Evolutionary conservation across 2,797 vertebrate genomes (phyloP), one percentile per base, ranked within the genome.

Genomic region (Coreius guichenoti): DNA sequence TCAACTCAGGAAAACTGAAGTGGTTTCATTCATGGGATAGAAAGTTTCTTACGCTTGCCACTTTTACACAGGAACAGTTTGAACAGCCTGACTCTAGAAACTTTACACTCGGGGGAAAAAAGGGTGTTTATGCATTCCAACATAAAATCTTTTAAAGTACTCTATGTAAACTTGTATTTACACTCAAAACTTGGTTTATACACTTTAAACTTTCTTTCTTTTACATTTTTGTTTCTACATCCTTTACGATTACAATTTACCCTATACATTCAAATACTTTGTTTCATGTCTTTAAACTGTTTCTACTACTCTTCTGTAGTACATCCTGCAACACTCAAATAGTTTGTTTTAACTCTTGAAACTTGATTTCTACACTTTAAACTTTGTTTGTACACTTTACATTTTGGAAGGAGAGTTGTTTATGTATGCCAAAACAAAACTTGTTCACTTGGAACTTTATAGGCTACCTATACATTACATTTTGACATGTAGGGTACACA

Each of bases 401-500:
- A 65, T 31, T 65, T 36, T 4, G 6, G 54, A 5, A 17, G 12
- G 21, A 19, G 3, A 1, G 23, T 17, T 49, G 26, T 75, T 65
- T 49, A 65, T 83, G 56, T 39, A 13, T 65, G 31, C 43, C 21
- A 13, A 83, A 65, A 83, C 54, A 65, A 49, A 47, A 23, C 54
- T 9, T 26, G 39, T 43, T 58, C 13, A n/a, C 17, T 61, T 43
- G 33, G 75, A 36, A 58, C 67, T 45, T 63, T n/a, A 45, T 36
- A 43, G 39, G 39, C 39, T 43, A 56, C n/a, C 5, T 58, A 54
- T 54, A 19, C 31, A 26, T 21, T 4, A 49, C 56, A 31, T 19
- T 31, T 73, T 74, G 31, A 49, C 69, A 74, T 73, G 21, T n/a
- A n/a, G n/a, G n/a, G n/a, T 63, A 12, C 8, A 67, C 8, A 26